Evolutionary conservation across 2,113 vertebrate genomes (phyloP).

Genomic region (Megaceryle maxima): DNA sequence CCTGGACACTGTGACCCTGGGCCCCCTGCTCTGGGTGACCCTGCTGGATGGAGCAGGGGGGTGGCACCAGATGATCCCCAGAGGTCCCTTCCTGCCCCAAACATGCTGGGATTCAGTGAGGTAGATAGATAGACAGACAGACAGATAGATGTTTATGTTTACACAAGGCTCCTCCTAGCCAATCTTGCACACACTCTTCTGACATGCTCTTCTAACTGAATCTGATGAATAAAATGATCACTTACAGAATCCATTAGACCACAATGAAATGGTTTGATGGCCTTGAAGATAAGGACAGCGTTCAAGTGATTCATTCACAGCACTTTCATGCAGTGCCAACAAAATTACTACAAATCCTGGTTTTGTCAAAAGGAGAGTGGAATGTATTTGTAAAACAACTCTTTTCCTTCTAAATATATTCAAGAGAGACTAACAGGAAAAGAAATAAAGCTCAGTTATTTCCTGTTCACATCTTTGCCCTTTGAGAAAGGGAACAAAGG

Average conservation of each 20-base stretch:
- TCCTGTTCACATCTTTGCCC: conserved; percentile 15
- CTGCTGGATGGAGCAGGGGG: background rate
- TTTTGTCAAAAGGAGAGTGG: conserved; percentile 2
- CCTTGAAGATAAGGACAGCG: background rate
- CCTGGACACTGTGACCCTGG: no score
- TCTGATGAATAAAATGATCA: background rate
- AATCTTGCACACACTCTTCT: background rate
- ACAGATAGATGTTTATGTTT: background rate
- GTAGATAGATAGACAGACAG: no score
- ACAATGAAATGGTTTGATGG: background rate
- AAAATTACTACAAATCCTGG: background rate
- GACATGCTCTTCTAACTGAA: background rate
- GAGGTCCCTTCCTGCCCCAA: no score
- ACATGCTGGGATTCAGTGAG: no score
- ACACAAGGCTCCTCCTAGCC: background rate
- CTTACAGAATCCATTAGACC: background rate
- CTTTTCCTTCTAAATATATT: conserved; percentile 41
- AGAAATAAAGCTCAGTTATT: conserved; percentile 37
- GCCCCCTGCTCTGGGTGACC: background rate
- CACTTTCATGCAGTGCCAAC: conserved; percentile 27
- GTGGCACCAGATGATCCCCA: no score
- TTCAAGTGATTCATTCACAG: background rate
- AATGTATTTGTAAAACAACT: background rate
- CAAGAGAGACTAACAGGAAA: conserved; percentile 27
- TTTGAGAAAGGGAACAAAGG: conserved; percentile 27